Evolutionary conservation across 2,113 vertebrate genomes (phyloP), one percentile per base, ranked within the genome.

Genomic region (Muscicapa adusta): DNA sequence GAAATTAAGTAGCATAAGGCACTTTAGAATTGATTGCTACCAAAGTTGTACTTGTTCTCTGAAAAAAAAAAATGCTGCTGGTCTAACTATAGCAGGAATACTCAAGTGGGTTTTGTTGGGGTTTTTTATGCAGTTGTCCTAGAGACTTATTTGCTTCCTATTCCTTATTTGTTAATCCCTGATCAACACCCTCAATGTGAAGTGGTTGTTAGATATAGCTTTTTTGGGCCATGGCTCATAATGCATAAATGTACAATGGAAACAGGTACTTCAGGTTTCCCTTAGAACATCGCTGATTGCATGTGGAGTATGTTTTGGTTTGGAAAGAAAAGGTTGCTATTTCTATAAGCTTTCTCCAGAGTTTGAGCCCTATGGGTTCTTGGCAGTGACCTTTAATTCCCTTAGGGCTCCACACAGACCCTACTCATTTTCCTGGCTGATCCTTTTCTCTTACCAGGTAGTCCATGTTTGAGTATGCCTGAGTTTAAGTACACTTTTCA

Each of bases 11-110:
- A 86, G 87, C 88, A 71, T 82, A 94, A 93, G 62, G 60, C 88
- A 87, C 95, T 96, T 97, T 83, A 96, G n/a, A 47, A 17, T 62
- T 91, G 51, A 65, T 91, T 76, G 79, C 20, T 94, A 72, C 89
- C 91, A 95, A 94, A 94, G 85, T 94, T 95, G 20, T 68, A 3
- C 20, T 82, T 70, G 14, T 88, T 85, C 14, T 82, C 47, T 71
- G 56, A 23, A 51, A 88, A 87, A 29, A 65, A 48, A n/a, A 45
- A n/a, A 8, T 61, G 43, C 57, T 87, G 80, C 38, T 91, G n/a
- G 26, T 76, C 38, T 90, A 40, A 58, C 57, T 71, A 2, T 33
- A n/a, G 45, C 42, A 48, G 53, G 57, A 91, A 25, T 15, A 33
- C 20, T 90, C 12, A 47, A 85, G 22, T 66, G 56, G 42, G 10